A percentile compares a stretch with the other conserved stretches of the same genome.
phyloP scores from a whole-genome alignment of 1,140 invertebrate species.

The Drosophila punjabiensis region DNA sequence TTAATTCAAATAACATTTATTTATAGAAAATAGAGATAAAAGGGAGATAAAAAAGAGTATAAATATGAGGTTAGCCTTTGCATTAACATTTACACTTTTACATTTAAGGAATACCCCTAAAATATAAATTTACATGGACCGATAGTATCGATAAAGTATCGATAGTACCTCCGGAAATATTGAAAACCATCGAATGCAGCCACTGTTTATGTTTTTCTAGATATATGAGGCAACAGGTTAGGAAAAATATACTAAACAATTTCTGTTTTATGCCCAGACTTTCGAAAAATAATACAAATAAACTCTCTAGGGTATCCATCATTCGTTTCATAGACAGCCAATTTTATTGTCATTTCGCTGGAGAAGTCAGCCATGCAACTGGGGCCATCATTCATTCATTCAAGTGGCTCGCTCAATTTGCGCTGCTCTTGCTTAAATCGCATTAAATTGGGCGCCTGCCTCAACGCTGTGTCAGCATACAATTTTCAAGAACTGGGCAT shows the following conservation, averaged over 20 bases:
- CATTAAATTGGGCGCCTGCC: constrained; percentile 78
- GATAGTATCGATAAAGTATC: neutral
- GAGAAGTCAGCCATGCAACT: constrained; percentile 40
- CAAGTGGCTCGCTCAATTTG: constrained; percentile 81
- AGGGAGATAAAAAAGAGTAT: too few relatives aligned
- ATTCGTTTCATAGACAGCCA: neutral
- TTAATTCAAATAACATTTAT: too few relatives aligned
- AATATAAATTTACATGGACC: neutral
- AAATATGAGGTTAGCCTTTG: too few relatives aligned
- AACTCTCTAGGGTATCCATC: neutral
- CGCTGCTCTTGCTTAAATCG: constrained; percentile 76
- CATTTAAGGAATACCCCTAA: too few relatives aligned
- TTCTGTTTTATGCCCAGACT: neutral
- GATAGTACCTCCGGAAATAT: neutral
- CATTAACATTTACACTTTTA: too few relatives aligned
- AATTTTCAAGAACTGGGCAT: constrained; percentile 65
- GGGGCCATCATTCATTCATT: constrained; percentile 66
- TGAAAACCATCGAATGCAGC: neutral
- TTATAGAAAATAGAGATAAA: too few relatives aligned
- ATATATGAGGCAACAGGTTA: too few relatives aligned
- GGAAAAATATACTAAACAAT: neutral
- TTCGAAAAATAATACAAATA: neutral
- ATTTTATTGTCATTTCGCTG: constrained; percentile 27
- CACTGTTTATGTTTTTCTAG: neutral
- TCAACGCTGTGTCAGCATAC: constrained; percentile 75